Conservation (phyloP, 2,888 invertebrate species). For the Drosophila cyrtoloma region DNA sequence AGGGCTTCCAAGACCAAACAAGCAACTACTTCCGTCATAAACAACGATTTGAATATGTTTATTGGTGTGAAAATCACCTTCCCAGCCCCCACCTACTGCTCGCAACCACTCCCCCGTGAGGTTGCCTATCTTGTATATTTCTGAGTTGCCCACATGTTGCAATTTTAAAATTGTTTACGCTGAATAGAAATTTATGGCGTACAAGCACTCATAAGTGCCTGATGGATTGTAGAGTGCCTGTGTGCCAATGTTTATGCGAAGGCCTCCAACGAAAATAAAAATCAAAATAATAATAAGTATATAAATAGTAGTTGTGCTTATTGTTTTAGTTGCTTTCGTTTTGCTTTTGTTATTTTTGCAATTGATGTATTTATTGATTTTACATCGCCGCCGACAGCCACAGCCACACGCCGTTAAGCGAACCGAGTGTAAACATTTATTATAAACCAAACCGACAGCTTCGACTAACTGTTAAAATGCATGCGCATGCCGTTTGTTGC, state of each 20-base stretch:
- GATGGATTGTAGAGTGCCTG: constrained; percentile 65
- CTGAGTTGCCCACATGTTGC: constrained; percentile 70
- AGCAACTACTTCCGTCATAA: constrained; percentile 64
- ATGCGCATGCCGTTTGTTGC: constrained; percentile 56
- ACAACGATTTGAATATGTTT: constrained; percentile 74
- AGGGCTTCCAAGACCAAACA: constrained; percentile 14
- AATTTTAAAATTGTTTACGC: constrained; percentile 75
- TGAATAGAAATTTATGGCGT: constrained; percentile 69
- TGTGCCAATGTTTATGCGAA: constrained; percentile 61
- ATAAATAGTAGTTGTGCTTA: constrained; percentile 34
- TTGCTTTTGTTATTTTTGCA: constrained; percentile 40
- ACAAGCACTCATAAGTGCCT: constrained; percentile 66
- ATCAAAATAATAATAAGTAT: constrained; percentile 6
- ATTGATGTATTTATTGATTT: constrained; percentile 71
- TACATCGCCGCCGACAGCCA: constrained; percentile 30
- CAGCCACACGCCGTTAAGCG: constrained; percentile 60
- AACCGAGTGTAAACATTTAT: constrained; percentile 59
- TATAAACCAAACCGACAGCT: constrained; percentile 12
- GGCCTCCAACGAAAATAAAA: constrained; percentile 29
- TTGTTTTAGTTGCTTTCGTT: constrained; percentile 34
- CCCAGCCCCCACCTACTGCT: not conserved
- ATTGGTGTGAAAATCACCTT: constrained; percentile 34
- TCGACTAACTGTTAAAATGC: constrained; percentile 35
- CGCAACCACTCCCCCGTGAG: not conserved
- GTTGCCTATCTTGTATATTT: constrained; percentile 24